phyloP scores from a whole-genome alignment of 2,797 vertebrate species.

The Peromyscus melanophrys region DNA sequence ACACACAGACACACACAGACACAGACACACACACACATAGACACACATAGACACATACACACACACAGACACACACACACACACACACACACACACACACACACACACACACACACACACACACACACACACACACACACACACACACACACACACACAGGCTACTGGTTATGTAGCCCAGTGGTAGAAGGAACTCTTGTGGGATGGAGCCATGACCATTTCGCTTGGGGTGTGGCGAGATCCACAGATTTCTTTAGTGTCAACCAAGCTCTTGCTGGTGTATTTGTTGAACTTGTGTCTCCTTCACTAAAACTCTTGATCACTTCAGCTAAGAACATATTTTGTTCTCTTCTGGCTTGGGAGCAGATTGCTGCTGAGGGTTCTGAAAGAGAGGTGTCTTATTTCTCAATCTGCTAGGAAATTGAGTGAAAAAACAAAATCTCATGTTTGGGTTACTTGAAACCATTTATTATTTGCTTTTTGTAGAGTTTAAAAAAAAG shows the following conservation, averaged over 20 bases:
- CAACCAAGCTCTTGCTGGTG: neutral
- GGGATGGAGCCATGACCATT: neutral
- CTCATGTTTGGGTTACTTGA: neutral
- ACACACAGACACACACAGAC: no score
- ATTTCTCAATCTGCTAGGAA: neutral
- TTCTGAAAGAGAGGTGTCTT: neutral
- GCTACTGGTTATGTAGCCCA: neutral
- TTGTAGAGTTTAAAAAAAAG: neutral
- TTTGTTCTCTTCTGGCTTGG: neutral
- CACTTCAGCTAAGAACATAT: neutral
- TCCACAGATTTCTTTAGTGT: neutral
- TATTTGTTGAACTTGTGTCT: neutral
- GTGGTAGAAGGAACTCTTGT: neutral
- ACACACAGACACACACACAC: no score
- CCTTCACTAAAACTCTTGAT: neutral
- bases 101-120: no score
- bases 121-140: no score
- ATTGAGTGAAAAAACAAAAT: neutral
- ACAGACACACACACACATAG: no score
- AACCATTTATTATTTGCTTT: conserved; percentile 11
- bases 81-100: no score
- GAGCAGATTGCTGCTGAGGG: neutral
- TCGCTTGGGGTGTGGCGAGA: neutral
- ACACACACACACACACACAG: no score
- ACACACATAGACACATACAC: no score